Conservation (phyloP, 2,113 vertebrate species). For the Malurus alboscapulatus region DNA sequence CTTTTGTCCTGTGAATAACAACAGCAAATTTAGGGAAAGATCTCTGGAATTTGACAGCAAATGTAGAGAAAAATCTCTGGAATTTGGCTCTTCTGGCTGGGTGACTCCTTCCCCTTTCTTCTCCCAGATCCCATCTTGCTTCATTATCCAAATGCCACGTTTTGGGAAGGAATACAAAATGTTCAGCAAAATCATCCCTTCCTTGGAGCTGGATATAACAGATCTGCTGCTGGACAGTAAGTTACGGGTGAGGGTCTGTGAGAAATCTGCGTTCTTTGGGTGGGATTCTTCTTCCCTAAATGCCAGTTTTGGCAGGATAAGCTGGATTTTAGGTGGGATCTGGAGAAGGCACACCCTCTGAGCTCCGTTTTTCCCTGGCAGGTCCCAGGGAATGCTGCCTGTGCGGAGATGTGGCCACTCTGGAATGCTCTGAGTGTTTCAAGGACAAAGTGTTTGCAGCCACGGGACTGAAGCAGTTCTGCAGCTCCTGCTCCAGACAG, state of each 20-base stretch:
- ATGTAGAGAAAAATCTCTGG: not conserved
- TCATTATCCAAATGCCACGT: conserved; percentile 91
- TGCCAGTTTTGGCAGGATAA: not conserved
- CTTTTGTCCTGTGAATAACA: not conserved
- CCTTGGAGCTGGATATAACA: conserved; percentile 86
- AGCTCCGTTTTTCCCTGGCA: conserved; percentile 17
- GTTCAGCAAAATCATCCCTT: conserved; percentile 90
- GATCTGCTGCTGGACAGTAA: conserved; percentile 84
- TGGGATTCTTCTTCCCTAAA: not conserved
- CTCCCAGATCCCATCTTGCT: conserved; percentile 83
- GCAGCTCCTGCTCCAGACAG: conserved; percentile 78
- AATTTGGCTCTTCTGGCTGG: not conserved
- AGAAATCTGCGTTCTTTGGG: not conserved
- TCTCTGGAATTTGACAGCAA: not conserved
- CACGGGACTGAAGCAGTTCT: conserved; percentile 84
- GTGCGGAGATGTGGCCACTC: conserved; percentile 75
- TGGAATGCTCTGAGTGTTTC: conserved; percentile 83
- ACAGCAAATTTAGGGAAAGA: not conserved
- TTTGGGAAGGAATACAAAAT: conserved; percentile 93
- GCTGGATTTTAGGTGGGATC: not conserved
- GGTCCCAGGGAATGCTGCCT: conserved; percentile 84
- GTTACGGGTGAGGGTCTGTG: not conserved
- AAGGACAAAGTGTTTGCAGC: conserved; percentile 75
- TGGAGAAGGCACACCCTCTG: not conserved
- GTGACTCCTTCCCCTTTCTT: not conserved